Evolutionary conservation across 1,140 invertebrate genomes (phyloP).

Genomic region (Cyclina sinensis): DNA sequence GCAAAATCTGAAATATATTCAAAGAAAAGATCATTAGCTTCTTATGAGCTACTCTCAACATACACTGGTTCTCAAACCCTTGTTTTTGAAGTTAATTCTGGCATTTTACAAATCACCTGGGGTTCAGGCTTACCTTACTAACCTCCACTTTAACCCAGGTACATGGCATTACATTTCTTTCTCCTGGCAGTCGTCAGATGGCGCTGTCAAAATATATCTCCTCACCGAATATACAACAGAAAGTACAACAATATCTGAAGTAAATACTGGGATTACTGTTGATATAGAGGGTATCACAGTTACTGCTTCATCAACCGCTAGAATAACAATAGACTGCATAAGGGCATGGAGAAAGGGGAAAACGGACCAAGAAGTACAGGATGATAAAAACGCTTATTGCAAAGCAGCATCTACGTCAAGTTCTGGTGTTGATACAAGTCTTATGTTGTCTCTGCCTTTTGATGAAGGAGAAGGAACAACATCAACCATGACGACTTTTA

Average conservation of each 20-base stretch:
- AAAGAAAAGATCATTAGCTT: constrained; percentile 32
- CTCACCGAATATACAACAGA: constrained; percentile 11
- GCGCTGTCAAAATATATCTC: constrained; percentile 8
- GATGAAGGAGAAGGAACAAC: constrained; percentile 55
- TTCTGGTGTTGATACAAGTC: not conserved
- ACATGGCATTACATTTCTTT: constrained; percentile 47
- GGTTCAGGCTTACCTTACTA: not conserved
- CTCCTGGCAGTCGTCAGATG: constrained; percentile 41
- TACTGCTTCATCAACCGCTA: not conserved
- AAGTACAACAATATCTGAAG: not conserved
- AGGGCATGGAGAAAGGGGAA: constrained; percentile 2
- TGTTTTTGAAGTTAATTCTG: constrained; percentile 3
- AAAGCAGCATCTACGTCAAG: not conserved
- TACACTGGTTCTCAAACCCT: not conserved
- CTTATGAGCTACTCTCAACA: not conserved
- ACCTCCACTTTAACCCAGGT: not conserved
- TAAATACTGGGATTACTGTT: constrained; percentile 3
- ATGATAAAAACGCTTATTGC: constrained; percentile 46
- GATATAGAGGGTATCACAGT: not conserved
- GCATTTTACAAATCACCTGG: constrained; percentile 23
- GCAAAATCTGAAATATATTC: constrained; percentile 6
- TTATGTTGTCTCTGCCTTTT: constrained; percentile 23
- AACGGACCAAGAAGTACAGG: not conserved
- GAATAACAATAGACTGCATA: constrained; percentile 34
- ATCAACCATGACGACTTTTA: not conserved